Percentiles rank a stretch among this genome's conserved stretches.
Evolutionary conservation across 2,888 invertebrate genomes (phyloP).

Genomic region (Orchesellides sinensis): DNA sequence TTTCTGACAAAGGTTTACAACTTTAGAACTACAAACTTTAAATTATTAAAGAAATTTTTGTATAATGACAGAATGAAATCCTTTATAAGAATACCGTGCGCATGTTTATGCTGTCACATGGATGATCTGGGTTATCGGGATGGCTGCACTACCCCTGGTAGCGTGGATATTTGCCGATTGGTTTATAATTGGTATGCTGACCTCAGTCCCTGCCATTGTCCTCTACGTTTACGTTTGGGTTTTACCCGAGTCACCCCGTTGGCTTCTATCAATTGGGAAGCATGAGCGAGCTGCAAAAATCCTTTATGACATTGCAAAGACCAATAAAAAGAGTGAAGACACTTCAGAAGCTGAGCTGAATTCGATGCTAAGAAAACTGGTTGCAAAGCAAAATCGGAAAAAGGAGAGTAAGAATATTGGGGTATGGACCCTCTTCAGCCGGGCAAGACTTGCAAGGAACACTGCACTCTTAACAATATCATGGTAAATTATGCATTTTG

Average conservation of each 20-base stretch:
- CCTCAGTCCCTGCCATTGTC: conserved; percentile 64
- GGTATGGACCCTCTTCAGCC: conserved; percentile 72
- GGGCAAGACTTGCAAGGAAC: conserved; percentile 68
- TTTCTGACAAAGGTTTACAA: conserved; percentile 19
- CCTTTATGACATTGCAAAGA: conserved; percentile 63
- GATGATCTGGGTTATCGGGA: conserved; percentile 69
- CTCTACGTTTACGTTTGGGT: conserved; percentile 62
- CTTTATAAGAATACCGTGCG: conserved; percentile 54
- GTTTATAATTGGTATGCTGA: conserved; percentile 66
- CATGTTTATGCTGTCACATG: conserved; percentile 61
- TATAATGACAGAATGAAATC: neutral
- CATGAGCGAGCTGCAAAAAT: conserved; percentile 63
- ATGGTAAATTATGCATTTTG: conserved; percentile 58
- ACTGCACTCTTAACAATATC: conserved; percentile 69
- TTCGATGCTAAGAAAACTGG: conserved; percentile 30
- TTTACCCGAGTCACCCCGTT: conserved; percentile 71
- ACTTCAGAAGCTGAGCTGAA: conserved; percentile 31
- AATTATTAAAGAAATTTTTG: neutral
- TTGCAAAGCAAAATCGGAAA: conserved; percentile 43
- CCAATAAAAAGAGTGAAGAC: conserved; percentile 61
- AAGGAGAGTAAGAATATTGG: conserved; percentile 45
- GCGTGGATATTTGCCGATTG: conserved; percentile 74
- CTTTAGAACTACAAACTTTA: neutral
- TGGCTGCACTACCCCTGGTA: conserved; percentile 73
- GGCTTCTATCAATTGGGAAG: conserved; percentile 68